Evolutionary conservation across 1,140 invertebrate genomes (phyloP), one percentile per base, ranked within the genome.

Genomic region (Vollenhovia emeryi): DNA sequence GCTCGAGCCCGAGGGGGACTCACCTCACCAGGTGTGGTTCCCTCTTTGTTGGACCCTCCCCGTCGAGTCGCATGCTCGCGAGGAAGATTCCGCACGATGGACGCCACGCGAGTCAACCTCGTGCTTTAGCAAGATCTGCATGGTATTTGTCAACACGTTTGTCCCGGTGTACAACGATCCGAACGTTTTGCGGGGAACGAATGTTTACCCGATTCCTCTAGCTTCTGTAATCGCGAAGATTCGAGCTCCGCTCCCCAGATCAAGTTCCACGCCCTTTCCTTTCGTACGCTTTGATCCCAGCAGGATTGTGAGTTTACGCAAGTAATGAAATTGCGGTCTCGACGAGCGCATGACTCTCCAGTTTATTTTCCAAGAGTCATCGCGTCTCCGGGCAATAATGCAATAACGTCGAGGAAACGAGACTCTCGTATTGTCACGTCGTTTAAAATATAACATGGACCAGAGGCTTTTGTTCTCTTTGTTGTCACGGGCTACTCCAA

Each of bases 401-500:
- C 62, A 11, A 4, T 15, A 64, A n/a, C n/a, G n/a, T 21, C 60
- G 8, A 48, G 13, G 27, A 43, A 50, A 43, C 36, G 60, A 43
- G 11, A 85, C 43, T n/a, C 24, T 21, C 1, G 11, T 13, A 48
- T 50, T 52, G 1, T 59, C n/a, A 36, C 33, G 2, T 43, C 52
- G 40, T 13, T 84, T 11, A 33, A 64, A 59, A 79, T 50, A n/a
- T 79, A 36, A 50, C 36, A 4, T 13, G 18, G 43, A 78, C 15
- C 36, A 3, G 11, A n/a, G n/a, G 45, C 0, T 48, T 15, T 52
- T 79, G 5, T 18, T 52, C 13, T 79, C 45, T 73, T 68, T 40
- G 9, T 57, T 69, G 11, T 33, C 3, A 7, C 18, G 50, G 27
- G 4, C 13, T 69, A 30, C 13, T 2, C 11, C 18, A 52, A 33